phyloP scores from a whole-genome alignment of 2,797 vertebrate genomes.

The Platyrinchus mystaceus region DNA sequence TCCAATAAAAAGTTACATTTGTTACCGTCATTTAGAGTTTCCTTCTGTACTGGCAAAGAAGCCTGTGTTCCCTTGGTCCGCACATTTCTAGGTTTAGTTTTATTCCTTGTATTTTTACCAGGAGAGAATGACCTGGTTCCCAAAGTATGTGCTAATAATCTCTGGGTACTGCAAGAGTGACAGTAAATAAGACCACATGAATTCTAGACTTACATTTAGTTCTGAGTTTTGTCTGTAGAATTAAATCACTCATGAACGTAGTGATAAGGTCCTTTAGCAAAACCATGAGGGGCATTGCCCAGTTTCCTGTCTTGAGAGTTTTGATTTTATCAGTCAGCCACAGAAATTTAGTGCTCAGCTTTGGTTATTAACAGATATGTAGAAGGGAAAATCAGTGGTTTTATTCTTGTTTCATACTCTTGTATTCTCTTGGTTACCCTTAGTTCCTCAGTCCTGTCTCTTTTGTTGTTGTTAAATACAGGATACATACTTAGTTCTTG shows the following conservation, averaged over 20 bases:
- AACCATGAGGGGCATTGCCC: background rate
- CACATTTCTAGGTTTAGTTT: background rate
- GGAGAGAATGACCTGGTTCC: background rate
- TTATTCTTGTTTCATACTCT: background rate
- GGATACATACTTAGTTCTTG: background rate
- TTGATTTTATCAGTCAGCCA: background rate
- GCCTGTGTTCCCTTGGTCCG: background rate
- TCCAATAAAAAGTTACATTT: background rate
- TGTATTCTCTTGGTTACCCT: background rate
- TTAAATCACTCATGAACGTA: background rate
- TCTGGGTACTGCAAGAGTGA: background rate
- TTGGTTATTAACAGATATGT: background rate
- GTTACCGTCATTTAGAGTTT: background rate
- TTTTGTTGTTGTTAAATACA: background rate
- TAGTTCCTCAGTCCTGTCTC: background rate
- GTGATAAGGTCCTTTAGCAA: background rate
- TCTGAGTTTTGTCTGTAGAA: background rate
- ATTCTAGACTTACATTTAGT: background rate
- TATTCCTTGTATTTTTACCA: background rate
- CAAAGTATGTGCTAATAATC: background rate
- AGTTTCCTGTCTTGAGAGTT: background rate
- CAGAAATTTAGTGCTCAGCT: background rate
- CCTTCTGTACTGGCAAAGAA: background rate
- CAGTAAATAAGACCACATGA: background rate
- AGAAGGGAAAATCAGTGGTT: background rate